Conservation (phyloP, 2,113 vertebrate genomes). For the Rafetus swinhoei region DNA sequence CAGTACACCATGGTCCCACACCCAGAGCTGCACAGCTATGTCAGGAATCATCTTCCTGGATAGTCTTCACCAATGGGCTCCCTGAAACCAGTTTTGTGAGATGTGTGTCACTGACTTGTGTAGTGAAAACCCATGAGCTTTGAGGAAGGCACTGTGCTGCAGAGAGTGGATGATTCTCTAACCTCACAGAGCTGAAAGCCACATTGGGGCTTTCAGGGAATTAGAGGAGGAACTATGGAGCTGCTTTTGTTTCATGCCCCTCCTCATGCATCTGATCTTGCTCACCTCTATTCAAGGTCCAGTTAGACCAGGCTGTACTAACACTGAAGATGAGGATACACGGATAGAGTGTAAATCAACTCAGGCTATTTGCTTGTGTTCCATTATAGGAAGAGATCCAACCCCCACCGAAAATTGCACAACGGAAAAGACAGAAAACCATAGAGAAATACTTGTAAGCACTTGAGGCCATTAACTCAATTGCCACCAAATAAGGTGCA, state of each 20-base stretch:
- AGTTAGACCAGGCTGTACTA: too few species aligned
- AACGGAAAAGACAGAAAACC: not conserved
- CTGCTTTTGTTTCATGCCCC: not conserved
- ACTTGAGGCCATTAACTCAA: not conserved
- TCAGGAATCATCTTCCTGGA: not conserved
- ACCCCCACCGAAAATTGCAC: not conserved
- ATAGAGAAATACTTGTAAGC: not conserved
- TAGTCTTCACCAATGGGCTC: not conserved
- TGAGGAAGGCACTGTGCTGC: not conserved
- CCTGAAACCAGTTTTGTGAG: not conserved
- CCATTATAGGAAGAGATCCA: rapidly evolving
- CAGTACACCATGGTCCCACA: not conserved
- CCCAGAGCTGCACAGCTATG: not conserved
- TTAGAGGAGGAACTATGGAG: not conserved
- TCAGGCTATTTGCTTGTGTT: not conserved
- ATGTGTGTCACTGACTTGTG: not conserved
- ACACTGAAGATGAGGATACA: rapidly evolving
- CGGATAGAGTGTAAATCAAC: not conserved
- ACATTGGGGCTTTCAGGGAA: not conserved
- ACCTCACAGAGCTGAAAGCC: not conserved
- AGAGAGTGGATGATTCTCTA: not conserved
- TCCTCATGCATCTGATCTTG: not conserved
- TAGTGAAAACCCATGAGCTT: not conserved
- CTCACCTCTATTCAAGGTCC: not conserved
- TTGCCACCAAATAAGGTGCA: not conserved